Evolutionary conservation across 2,888 invertebrate genomes (phyloP), one percentile per base, ranked within the genome.

Genomic region (Ectemnius continuus): DNA sequence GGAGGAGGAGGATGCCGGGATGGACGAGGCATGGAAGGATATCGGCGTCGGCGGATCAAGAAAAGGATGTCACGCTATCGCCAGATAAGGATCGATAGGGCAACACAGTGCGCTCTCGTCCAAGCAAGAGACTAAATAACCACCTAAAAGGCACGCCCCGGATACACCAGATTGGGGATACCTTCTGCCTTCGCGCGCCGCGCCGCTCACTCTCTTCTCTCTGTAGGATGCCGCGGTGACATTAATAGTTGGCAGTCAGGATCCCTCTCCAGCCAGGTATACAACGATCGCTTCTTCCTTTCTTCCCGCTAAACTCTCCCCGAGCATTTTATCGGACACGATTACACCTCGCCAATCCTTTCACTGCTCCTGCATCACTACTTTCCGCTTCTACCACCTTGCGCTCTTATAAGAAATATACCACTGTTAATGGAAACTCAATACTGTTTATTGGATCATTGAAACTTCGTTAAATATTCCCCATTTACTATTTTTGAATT

Each of bases 11-110:
- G 62, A 64, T 58, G 48, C 26, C 23, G 36, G n/a, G n/a, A 57
- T 46, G 60, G 60, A 59, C 67, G 52, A 61, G 52, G 5, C 52
- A 52, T 16, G 61, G 36, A 58, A 48, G 52, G 72, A 74, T 77
- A 72, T 75, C 78, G 58, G 67, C 61, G 85, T 84, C 86, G 89
- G 89, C 86, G 88, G 90, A 90, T 89, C 90, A 89, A 89, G 87
- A 85, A 81, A 85, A 85, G 83, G 87, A 87, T 88, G 89, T 90
- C 84, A 85, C 74, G 83, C 84, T 89, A 86, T 87, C 87, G 85
- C 83, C 81, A 83, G 88, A 89, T 88, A 88, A 81, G 73, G 59
- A 89, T 88, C 88, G 83, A 82, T 76, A 77, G 73, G 75, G 46
- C 61, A 47, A 57, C 58, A 73, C 58, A 59, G 67, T 28, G n/a